These are phyloP conservation scores for Ips typographus DNA, from an alignment of 1,140 invertebrate genomes.

Conservation along the genomic window DNA sequence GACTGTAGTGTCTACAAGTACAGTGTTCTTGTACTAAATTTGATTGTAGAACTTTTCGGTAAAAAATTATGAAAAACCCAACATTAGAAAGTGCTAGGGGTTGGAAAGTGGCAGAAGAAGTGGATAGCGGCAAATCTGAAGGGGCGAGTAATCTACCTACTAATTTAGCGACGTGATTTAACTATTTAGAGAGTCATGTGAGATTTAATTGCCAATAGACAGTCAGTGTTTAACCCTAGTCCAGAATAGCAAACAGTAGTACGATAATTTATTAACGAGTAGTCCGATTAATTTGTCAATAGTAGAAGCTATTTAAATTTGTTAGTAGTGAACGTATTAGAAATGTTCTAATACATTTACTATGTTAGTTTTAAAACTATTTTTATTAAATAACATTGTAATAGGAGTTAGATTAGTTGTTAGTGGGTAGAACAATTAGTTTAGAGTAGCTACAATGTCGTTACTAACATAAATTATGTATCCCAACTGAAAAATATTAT, in stretches of 20 bases:
- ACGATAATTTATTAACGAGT: slow-evolving; percentile 4
- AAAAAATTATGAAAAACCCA: too few species aligned
- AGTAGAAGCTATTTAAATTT: slow-evolving; percentile 26
- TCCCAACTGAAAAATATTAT: background rate
- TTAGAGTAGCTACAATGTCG: slow-evolving; percentile 6
- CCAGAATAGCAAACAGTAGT: slow-evolving; percentile 37
- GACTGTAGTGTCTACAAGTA: too few species aligned
- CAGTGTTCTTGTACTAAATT: too few species aligned
- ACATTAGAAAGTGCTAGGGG: too few species aligned
- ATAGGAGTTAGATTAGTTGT: slow-evolving; percentile 36
- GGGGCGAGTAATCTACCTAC: slow-evolving; percentile 49
- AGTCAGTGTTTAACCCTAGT: slow-evolving; percentile 47
- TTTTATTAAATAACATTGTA: slow-evolving; percentile 20
- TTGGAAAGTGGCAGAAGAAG: too few species aligned
- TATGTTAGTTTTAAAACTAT: slow-evolving; percentile 24
- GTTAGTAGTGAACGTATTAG: slow-evolving; percentile 38
- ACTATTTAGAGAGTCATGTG: slow-evolving; percentile 42
- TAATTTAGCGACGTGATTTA: slow-evolving; percentile 43
- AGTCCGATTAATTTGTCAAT: background rate
- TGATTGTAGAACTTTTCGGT: too few species aligned
- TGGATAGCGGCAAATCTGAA: background rate
- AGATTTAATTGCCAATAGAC: slow-evolving; percentile 19
- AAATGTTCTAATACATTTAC: slow-evolving; percentile 35
- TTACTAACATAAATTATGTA: slow-evolving; percentile 5
- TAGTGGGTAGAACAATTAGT: slow-evolving; percentile 30